Percentiles rank a stretch among this genome's conserved stretches.
phyloP scores from a whole-genome alignment of 1,140 invertebrate species.

The Asobara japonica region DNA sequence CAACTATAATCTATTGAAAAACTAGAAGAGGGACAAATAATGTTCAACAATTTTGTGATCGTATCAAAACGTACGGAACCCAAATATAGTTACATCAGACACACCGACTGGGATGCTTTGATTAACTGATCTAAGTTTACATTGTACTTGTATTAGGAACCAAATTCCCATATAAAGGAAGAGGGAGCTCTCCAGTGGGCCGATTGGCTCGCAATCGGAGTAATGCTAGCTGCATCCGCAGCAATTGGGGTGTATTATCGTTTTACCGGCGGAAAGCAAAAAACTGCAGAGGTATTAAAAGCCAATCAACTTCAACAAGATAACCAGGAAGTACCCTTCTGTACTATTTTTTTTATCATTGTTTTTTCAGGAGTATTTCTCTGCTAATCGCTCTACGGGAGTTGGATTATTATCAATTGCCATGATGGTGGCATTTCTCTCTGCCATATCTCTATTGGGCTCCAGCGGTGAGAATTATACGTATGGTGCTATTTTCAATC shows the following conservation, averaged over 20 bases:
- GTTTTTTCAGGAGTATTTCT: constrained; percentile 77
- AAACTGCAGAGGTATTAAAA: constrained; percentile 76
- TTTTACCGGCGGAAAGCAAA: constrained; percentile 87
- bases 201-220: constrained; percentile 55
- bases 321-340: background rate
- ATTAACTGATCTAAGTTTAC: no score
- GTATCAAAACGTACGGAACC: no score
- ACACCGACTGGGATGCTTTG: no score
- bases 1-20: no score
- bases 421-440: constrained; percentile 94
- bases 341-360: constrained; percentile 21
- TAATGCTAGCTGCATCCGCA: constrained; percentile 58
- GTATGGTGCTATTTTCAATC: constrained; percentile 80
- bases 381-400: constrained; percentile 82
- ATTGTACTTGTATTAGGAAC: no score
- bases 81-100: no score
- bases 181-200: constrained; percentile 36
- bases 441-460: constrained; percentile 89
- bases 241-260: constrained; percentile 83
- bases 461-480: constrained; percentile 87
- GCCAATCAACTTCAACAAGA: background rate
- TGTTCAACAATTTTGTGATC: no score
- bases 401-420: constrained; percentile 85
- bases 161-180: background rate
- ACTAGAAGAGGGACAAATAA: no score